phyloP scores from a whole-genome alignment of 2,888 invertebrate genomes.

The Temnothorax unifasciatus region DNA sequence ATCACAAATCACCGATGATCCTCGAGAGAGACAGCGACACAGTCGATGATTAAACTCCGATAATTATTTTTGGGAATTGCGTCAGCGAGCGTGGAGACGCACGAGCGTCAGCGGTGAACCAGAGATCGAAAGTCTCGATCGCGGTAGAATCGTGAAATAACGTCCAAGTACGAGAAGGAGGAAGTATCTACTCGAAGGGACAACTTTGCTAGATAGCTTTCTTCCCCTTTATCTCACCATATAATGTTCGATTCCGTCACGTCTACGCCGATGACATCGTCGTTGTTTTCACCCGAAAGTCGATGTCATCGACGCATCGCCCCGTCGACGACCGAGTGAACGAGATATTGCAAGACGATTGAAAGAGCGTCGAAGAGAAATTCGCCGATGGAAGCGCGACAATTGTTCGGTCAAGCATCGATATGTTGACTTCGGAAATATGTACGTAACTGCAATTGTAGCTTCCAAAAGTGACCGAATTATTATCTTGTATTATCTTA shows the following conservation, averaged over 20 bases:
- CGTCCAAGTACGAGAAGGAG: neutral
- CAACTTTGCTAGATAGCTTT: constrained; percentile 11
- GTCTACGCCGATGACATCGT: constrained; percentile 57
- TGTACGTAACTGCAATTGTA: neutral
- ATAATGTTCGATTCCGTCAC: constrained; percentile 61
- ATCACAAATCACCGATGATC: constrained; percentile 23
- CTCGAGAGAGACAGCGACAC: neutral
- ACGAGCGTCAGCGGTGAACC: neutral
- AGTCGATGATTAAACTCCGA: constrained; percentile 23
- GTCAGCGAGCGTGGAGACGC: constrained; percentile 10
- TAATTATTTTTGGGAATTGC: constrained; percentile 17
- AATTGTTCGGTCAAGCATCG: neutral
- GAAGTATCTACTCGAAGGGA: constrained; percentile 24
- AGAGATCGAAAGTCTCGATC: neutral
- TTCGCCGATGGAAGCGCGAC: constrained; percentile 43
- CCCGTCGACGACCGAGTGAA: neutral
- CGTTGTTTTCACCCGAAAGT: constrained; percentile 45
- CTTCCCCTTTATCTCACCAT: constrained; percentile 7
- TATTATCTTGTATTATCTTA: neutral
- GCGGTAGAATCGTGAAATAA: neutral
- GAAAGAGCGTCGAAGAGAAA: constrained; percentile 45
- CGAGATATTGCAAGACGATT: neutral
- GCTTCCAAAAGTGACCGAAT: neutral
- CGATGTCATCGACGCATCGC: constrained; percentile 11
- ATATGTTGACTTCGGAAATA: neutral